These are phyloP conservation scores for Panthera tigris DNA, from an alignment of 2,113 vertebrate species.

Conservation along the genomic window DNA sequence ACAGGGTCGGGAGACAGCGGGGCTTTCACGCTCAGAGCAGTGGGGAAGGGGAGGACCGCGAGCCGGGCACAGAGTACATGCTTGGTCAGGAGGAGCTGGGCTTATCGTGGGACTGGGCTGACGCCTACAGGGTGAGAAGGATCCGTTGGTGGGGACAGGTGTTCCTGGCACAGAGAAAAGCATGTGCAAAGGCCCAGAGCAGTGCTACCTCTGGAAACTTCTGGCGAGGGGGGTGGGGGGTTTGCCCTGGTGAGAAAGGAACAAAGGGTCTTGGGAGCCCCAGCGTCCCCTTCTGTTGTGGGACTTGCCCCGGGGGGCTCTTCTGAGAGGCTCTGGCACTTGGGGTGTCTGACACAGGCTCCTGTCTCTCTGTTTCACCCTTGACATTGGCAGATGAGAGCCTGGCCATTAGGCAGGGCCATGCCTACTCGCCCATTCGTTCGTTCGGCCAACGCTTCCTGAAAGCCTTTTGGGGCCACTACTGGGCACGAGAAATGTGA, in stretches of 20 bases:
- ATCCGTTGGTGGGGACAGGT: neutral
- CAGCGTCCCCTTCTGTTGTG: neutral
- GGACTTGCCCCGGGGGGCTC: neutral
- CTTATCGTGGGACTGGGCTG: fast-evolving
- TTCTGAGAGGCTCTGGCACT: neutral
- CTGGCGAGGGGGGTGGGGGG: neutral
- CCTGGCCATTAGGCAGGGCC: neutral
- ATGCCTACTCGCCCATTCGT: neutral
- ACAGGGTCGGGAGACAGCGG: fast-evolving
- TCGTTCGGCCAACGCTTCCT: neutral
- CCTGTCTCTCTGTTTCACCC: neutral
- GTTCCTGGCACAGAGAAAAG: neutral
- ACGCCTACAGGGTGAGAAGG: neutral
- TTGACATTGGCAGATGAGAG: neutral
- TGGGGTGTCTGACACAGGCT: neutral
- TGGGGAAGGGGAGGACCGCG: neutral
- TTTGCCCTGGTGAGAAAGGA: neutral
- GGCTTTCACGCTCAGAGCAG: neutral
- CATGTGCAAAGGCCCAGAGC: neutral
- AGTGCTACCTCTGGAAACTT: neutral
- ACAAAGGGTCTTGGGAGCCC: neutral
- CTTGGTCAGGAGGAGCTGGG: neutral
- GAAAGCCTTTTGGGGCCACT: neutral
- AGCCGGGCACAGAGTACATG: neutral
- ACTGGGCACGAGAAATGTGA: neutral